Percentiles rank a stretch among this genome's conserved stretches.
Conservation (phyloP, 2,797 vertebrate genomes). For the Dendrocincla tyrannina region DNA sequence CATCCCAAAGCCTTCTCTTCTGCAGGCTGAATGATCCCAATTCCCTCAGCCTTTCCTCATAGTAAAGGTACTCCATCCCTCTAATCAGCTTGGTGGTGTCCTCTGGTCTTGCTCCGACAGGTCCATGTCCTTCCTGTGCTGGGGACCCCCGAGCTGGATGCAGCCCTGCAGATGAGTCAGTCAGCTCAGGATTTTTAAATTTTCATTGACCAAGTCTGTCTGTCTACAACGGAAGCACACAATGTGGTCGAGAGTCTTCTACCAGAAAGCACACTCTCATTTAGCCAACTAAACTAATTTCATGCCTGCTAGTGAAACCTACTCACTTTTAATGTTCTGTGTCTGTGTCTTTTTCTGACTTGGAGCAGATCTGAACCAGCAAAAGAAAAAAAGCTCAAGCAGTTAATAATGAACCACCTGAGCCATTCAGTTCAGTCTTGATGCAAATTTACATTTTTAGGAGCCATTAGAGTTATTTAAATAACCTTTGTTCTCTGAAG, state of each 20-base stretch:
- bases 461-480: constrained; percentile 35
- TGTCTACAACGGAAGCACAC: background rate
- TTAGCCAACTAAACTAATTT: background rate
- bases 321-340: background rate
- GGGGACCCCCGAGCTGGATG: background rate
- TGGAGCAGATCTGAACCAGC: background rate
- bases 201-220: background rate
- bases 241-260: background rate
- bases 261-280: background rate
- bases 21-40: background rate
- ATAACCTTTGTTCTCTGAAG: constrained; percentile 28
- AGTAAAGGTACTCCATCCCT: background rate
- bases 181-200: background rate
- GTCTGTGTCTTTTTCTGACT: background rate
- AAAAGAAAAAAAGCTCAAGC: background rate
- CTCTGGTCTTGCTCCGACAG: background rate
- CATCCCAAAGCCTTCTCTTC: background rate
- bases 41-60: background rate
- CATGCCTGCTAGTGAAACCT: background rate
- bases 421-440: background rate
- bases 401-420: constrained; percentile 22
- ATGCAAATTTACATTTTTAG: constrained; percentile 1
- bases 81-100: background rate
- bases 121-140: background rate
- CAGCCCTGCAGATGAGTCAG: background rate